A percentile compares a stretch with the other conserved stretches of the same genome.
Evolutionary conservation across 2,113 vertebrate species (phyloP).

Genomic region (Myiopsitta monachus): DNA sequence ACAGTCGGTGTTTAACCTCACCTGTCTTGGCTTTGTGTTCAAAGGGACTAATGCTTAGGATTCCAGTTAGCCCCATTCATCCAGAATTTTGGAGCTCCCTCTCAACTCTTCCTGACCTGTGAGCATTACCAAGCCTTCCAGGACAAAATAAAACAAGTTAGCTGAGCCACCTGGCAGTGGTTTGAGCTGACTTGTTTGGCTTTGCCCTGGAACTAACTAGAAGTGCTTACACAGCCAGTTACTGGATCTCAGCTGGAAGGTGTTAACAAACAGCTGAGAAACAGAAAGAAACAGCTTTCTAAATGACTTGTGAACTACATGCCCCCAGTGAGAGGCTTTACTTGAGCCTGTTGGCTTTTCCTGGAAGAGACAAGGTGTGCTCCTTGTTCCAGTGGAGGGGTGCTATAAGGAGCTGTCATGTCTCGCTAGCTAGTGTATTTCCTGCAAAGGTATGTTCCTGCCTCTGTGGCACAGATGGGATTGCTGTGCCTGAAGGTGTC

Average conservation of each 20-base stretch:
- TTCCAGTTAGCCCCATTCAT: not conserved
- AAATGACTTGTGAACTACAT: not conserved
- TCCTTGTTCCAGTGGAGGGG: not conserved
- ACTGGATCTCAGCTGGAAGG: constrained; percentile 14
- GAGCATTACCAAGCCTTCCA: constrained; percentile 9
- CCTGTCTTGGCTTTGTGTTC: not conserved
- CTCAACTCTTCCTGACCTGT: constrained; percentile 54
- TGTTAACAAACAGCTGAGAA: constrained; percentile 33
- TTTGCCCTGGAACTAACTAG: constrained; percentile 54
- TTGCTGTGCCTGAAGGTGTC: not conserved
- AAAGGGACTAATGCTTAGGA: not conserved
- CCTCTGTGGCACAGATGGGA: not conserved
- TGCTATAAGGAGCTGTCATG: not conserved
- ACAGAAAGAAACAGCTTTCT: not conserved
- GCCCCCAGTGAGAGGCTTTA: not conserved
- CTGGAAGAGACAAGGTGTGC: not conserved
- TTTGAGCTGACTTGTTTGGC: constrained; percentile 59
- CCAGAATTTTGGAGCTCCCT: not conserved
- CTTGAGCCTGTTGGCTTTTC: not conserved
- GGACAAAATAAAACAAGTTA: constrained; percentile 59
- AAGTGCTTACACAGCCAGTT: constrained; percentile 58
- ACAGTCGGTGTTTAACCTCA: not conserved
- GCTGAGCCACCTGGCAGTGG: constrained; percentile 41
- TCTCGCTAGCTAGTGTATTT: not conserved
- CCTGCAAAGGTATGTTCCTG: not conserved